These are phyloP conservation scores for Noctua janthina DNA, from an alignment of 2,888 invertebrate genomes.

Conservation along the genomic window DNA sequence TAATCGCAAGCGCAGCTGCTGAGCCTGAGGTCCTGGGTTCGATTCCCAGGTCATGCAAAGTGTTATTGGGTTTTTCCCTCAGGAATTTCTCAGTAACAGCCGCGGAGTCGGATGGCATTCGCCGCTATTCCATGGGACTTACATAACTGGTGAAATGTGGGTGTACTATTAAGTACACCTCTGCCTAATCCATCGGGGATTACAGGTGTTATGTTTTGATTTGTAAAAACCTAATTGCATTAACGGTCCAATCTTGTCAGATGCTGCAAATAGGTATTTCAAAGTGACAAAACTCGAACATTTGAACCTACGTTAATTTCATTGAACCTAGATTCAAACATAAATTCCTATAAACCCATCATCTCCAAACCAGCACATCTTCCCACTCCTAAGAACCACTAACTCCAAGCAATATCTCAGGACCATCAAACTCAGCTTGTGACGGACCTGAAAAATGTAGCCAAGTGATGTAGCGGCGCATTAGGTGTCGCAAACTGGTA, in stretches of 20 bases:
- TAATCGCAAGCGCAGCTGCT: too few relatives aligned
- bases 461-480: conserved; percentile 76
- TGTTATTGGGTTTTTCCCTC: too few relatives aligned
- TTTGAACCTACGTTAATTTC: background rate
- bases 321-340: background rate
- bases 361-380: background rate
- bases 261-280: background rate
- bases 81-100: too few relatives aligned
- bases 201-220: too few relatives aligned
- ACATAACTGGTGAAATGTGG: too few relatives aligned
- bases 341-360: background rate
- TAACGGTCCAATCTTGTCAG: too few relatives aligned
- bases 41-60: too few relatives aligned
- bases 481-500: conserved; percentile 84
- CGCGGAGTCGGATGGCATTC: too few relatives aligned
- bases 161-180: too few relatives aligned
- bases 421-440: conserved; percentile 68
- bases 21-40: too few relatives aligned
- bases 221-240: background rate
- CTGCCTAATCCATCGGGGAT: too few relatives aligned
- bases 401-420: conserved; percentile 48
- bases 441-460: conserved; percentile 78
- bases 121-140: too few relatives aligned
- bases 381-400: background rate
- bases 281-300: background rate